A percentile compares a stretch with the other conserved stretches of the same genome.
These are phyloP conservation scores for Neodontobutis hainanensis DNA, from an alignment of 2,113 vertebrate genomes.

Conservation along the genomic window DNA sequence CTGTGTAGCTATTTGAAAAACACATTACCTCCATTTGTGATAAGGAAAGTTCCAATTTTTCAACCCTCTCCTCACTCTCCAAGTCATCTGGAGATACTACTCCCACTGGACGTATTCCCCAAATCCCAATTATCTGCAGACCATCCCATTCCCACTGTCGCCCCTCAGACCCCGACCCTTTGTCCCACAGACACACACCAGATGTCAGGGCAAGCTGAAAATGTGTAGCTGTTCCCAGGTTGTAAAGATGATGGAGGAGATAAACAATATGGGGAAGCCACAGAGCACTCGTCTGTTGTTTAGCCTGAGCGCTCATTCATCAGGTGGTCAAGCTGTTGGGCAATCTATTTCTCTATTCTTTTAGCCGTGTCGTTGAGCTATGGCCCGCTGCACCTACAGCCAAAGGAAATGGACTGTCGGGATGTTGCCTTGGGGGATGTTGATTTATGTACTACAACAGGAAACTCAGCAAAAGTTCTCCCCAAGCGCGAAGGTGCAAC, in stretches of 20 bases:
- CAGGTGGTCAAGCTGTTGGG: constrained; percentile 43
- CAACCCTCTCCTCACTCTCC: background rate
- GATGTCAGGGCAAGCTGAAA: constrained; percentile 37
- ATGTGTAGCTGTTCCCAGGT: constrained; percentile 42
- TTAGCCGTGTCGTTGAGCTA: constrained; percentile 40
- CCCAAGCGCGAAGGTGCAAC: background rate
- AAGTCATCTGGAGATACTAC: background rate
- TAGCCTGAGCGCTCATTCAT: constrained; percentile 55
- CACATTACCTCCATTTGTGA: background rate
- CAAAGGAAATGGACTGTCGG: constrained; percentile 46
- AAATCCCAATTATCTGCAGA: background rate
- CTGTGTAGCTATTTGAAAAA: background rate
- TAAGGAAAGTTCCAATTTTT: background rate
- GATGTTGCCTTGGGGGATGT: constrained; percentile 12
- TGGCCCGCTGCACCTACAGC: constrained; percentile 18
- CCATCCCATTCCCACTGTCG: background rate
- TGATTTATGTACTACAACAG: constrained; percentile 28
- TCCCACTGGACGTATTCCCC: background rate
- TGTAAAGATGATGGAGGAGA: constrained; percentile 66
- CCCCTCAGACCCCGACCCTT: background rate
- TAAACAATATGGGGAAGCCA: constrained; percentile 37
- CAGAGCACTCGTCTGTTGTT: constrained; percentile 23
- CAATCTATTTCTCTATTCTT: constrained; percentile 36
- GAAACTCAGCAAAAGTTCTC: constrained; percentile 12
- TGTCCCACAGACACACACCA: constrained; percentile 54